Evolutionary conservation across 1,140 invertebrate genomes (phyloP), one percentile per base, ranked within the genome.

Genomic region (Charaxes varanes): DNA sequence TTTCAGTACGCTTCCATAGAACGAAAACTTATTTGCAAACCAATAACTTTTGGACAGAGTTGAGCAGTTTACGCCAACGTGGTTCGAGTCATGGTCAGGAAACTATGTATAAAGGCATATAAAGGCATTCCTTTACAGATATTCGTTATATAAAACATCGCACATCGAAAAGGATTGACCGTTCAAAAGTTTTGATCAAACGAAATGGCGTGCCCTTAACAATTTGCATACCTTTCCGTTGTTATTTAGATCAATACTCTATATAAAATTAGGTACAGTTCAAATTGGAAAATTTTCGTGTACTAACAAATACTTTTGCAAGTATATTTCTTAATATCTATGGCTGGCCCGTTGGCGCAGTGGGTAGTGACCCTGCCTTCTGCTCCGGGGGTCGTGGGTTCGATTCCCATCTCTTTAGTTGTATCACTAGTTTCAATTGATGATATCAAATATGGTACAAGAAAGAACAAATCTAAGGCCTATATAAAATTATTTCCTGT

Each of bases 1-100:
- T 67, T 73, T 77, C 47, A 72, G 66, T 67, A 64, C 70, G 63
- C 61, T 53, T 67, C 60, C 60, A 67, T 62, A 65, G 62, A 58
- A 71, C 54, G 41, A 67, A n/a, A 74, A 78, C 61, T 78, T 78
- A 78, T 76, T 78, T 67, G 62, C 62, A 69, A 72, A 77, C 73
- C 64, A 55, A 73, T 78, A 76, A 78, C 68, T 78, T 78, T 76
- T 69, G 60, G 57, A 45, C 46, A 37, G 55, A 64, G 60, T 62
- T 60, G 53, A 66, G 43, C 59, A 65, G 59, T 62, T 68, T 50
- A 49, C 44, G 48, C 55, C 53, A 52, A 38, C 44, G 42, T 41
- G 27, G 53, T 49, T 47, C 37, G 38, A 45, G 51, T 59, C 61
- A 23, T 51, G 35, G 33, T 31, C 51, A 32, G 14, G 45, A 34